A percentile compares a stretch with the other conserved stretches of the same genome.
These are phyloP conservation scores for Oeneis ivallda DNA, from an alignment of 2,888 invertebrate species.

Conservation along the genomic window DNA sequence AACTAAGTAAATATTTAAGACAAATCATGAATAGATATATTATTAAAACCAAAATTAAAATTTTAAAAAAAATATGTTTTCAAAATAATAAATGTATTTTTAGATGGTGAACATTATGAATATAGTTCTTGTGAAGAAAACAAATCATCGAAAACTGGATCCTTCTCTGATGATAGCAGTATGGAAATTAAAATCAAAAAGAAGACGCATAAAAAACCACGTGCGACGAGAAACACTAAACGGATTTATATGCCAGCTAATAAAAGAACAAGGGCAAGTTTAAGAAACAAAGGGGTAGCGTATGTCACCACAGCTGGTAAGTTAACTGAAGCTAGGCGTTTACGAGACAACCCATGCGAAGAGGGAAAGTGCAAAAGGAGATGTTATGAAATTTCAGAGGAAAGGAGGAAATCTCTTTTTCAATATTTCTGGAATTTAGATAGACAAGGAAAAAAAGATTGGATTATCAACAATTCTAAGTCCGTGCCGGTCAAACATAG, in stretches of 20 bases:
- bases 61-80: no score
- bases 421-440: neutral
- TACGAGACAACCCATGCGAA: neutral
- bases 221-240: neutral
- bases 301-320: neutral
- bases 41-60: no score
- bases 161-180: neutral
- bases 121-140: neutral
- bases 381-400: slow-evolving; percentile 8
- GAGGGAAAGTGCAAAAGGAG: neutral
- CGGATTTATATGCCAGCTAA: neutral
- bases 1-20: no score
- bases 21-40: no score
- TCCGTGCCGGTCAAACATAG: neutral
- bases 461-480: neutral
- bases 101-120: no score
- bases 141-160: neutral
- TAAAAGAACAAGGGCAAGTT: no score
- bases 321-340: neutral
- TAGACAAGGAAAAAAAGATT: neutral
- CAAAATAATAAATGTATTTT: no score
- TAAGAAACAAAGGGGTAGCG: neutral
- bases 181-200: neutral
- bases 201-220: neutral
- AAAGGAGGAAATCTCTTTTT: neutral